A percentile compares a stretch with the other conserved stretches of the same genome.
These are phyloP conservation scores for Falco cherrug DNA, from an alignment of 2,797 vertebrate species.

Conservation along the genomic window DNA sequence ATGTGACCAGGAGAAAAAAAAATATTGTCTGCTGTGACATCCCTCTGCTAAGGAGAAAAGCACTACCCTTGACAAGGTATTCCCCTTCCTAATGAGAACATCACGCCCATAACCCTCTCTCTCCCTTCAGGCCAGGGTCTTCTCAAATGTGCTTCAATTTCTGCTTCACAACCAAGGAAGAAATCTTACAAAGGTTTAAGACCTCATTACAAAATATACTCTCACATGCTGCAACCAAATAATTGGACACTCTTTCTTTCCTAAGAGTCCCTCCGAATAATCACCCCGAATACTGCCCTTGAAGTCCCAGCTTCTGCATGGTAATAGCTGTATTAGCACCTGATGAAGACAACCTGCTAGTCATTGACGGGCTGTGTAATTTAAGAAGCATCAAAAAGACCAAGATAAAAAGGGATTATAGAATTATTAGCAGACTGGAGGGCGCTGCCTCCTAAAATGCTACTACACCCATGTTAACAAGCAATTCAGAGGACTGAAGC, in stretches of 20 bases:
- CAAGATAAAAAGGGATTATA: background rate
- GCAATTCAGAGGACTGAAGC: background rate
- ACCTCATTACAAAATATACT: background rate
- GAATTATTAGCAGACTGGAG: background rate
- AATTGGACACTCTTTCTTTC: conserved; percentile 36
- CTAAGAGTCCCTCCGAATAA: background rate
- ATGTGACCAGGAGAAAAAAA: background rate
- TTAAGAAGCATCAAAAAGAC: background rate
- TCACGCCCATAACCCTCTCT: background rate
- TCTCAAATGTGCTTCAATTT: background rate
- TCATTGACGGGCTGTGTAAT: background rate
- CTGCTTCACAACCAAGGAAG: background rate
- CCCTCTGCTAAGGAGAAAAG: background rate
- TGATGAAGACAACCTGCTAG: background rate
- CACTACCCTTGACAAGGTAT: background rate
- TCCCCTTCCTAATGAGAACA: background rate
- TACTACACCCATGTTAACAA: background rate
- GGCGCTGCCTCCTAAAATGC: background rate
- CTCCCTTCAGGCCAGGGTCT: background rate
- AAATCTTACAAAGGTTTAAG: conserved; percentile 1
- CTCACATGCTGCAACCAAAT: background rate
- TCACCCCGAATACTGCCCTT: background rate
- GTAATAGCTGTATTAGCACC: conserved; percentile 27
- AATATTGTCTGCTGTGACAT: background rate
- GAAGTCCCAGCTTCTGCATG: conserved; percentile 17